Evolutionary conservation across 2,888 invertebrate species (phyloP).

Genomic region (Thysanoteuthis rhombus): DNA sequence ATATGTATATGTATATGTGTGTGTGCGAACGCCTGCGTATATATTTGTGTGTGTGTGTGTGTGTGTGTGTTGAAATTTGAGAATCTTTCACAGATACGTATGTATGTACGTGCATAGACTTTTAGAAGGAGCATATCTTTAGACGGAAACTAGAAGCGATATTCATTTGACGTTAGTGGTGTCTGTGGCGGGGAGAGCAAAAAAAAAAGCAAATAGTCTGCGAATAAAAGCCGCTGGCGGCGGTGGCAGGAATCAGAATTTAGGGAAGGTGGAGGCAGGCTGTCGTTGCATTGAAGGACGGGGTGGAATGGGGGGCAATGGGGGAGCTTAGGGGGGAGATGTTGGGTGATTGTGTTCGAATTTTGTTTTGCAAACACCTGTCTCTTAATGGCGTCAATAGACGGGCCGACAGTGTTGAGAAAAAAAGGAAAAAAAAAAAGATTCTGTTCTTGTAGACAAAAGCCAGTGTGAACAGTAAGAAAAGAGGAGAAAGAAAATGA

Average conservation of each 20-base stretch:
- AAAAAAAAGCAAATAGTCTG: too few relatives aligned
- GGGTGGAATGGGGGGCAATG: not conserved
- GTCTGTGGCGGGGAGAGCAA: not conserved
- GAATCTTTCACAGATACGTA: not conserved
- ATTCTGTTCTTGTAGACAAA: not conserved
- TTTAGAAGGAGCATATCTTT: not conserved
- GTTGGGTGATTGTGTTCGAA: not conserved
- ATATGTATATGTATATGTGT: too few relatives aligned
- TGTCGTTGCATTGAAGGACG: not conserved
- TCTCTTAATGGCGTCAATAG: not conserved
- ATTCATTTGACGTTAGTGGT: not conserved
- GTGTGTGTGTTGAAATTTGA: not conserved
- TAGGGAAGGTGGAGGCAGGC: not conserved
- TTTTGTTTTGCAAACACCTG: not conserved
- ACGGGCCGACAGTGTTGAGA: not conserved
- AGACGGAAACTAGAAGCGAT: not conserved
- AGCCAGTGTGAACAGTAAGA: not conserved
- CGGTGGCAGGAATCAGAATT: not conserved
- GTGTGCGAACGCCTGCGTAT: not conserved
- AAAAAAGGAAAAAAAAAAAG: too few relatives aligned
- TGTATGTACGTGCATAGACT: not conserved
- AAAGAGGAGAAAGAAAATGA: not conserved
- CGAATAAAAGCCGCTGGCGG: not conserved
- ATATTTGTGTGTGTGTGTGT: not conserved
- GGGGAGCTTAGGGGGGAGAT: not conserved